Evolutionary conservation across 2,113 vertebrate species (phyloP).

Genomic region (Zingel zingel): DNA sequence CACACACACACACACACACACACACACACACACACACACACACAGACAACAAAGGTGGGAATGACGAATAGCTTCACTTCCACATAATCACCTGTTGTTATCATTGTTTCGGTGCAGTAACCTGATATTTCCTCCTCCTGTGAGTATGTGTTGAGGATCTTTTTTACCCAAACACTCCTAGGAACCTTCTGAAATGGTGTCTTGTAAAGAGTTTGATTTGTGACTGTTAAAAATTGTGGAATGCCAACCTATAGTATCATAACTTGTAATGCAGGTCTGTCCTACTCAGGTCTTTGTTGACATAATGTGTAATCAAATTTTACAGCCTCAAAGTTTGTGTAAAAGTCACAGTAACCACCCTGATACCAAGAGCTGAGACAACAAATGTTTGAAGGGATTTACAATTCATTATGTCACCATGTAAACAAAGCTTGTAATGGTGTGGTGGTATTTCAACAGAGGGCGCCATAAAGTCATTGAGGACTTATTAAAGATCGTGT

Average conservation of each 20-base stretch:
- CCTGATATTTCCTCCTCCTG: conserved; percentile 65
- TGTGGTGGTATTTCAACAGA: conserved; percentile 32
- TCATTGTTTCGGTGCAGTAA: conserved; percentile 61
- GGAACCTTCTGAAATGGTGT: conserved; percentile 26
- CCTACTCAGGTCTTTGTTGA: conserved; percentile 22
- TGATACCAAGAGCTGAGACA: conserved; percentile 32
- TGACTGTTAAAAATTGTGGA: not conserved
- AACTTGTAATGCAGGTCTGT: conserved; percentile 41
- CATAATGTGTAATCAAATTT: conserved; percentile 17
- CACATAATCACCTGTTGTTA: conserved; percentile 53
- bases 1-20: conserved; percentile 21
- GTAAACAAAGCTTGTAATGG: conserved; percentile 55
- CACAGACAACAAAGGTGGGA: conserved; percentile 48
- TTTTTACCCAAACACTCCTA: conserved; percentile 2
- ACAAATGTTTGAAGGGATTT: conserved; percentile 33
- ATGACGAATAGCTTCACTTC: conserved; percentile 44
- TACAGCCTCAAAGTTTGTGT: conserved; percentile 20
- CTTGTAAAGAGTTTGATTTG: not conserved
- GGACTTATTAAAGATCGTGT: not conserved
- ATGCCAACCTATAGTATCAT: not conserved
- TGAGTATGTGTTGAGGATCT: not conserved
- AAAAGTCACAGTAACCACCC: conserved; percentile 16
- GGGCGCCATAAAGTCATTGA: conserved; percentile 22
- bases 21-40: conserved; percentile 25
- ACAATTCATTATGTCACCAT: conserved; percentile 48